A percentile compares a stretch with the other conserved stretches of the same genome.
These are phyloP conservation scores for Sylvilagus bachmani DNA, from an alignment of 2,113 vertebrate genomes.

Conservation along the genomic window DNA sequence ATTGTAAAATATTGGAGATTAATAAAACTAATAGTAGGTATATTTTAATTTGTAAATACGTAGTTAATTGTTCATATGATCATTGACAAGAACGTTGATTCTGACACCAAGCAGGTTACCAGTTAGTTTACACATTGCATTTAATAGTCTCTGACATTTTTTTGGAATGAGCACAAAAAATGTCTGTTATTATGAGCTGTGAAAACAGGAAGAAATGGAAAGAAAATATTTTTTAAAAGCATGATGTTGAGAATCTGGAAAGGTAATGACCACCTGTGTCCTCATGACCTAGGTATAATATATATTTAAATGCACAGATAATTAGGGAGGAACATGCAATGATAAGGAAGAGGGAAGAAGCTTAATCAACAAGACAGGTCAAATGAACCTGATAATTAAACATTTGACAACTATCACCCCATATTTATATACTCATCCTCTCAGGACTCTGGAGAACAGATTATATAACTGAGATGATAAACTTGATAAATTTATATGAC, in stretches of 20 bases:
- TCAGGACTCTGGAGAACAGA: background rate
- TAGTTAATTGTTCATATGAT: slow-evolving; percentile 66
- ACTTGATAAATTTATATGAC: background rate
- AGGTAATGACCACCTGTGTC: background rate
- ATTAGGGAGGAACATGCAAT: background rate
- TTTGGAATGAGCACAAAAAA: background rate
- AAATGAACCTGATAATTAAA: slow-evolving; percentile 16
- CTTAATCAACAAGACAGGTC: background rate
- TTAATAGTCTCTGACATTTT: background rate
- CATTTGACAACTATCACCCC: background rate
- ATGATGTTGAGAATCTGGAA: background rate
- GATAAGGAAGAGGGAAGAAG: background rate
- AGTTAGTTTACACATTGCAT: background rate
- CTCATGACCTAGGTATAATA: background rate
- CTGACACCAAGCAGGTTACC: background rate
- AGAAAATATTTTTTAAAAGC: background rate
- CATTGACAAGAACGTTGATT: slow-evolving; percentile 40
- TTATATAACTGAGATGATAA: background rate
- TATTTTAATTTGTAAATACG: slow-evolving; percentile 56
- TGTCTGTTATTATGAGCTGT: background rate
- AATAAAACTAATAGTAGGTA: background rate
- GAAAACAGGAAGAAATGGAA: background rate
- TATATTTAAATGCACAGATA: background rate
- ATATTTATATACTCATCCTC: background rate
- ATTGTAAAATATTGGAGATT: slow-evolving; percentile 59